These are phyloP conservation scores for Pogonomyrmex barbatus DNA, from an alignment of 1,140 invertebrate species.

Conservation along the genomic window DNA sequence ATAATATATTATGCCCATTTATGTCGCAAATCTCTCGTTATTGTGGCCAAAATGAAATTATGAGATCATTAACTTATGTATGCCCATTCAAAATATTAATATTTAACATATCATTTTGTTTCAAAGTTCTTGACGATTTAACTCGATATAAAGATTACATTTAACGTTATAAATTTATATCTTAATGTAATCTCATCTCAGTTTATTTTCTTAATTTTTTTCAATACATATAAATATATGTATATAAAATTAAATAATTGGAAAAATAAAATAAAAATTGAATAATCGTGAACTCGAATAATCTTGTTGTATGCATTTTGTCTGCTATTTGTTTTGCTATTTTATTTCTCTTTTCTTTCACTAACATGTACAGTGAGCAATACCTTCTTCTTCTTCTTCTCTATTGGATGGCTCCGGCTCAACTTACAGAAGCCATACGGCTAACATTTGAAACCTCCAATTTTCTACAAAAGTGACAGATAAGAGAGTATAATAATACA, in stretches of 20 bases:
- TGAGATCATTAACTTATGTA: not conserved
- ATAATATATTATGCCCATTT: not conserved
- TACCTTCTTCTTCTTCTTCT: too few species aligned
- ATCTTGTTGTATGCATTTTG: not conserved
- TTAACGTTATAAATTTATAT: not conserved
- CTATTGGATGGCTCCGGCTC: too few species aligned
- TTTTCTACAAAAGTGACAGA: too few species aligned
- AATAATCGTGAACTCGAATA: not conserved
- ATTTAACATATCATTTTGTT: constrained; percentile 4
- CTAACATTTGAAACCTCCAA: too few species aligned
- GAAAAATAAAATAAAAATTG: not conserved
- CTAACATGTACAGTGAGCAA: not conserved
- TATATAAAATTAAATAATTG: not conserved
- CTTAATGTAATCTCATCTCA: not conserved
- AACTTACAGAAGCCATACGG: too few species aligned
- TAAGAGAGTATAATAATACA: too few species aligned
- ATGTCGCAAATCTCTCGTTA: constrained; percentile 22
- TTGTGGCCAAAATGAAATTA: constrained; percentile 57
- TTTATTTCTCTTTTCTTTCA: not conserved
- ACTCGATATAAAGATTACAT: not conserved
- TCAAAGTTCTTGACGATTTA: constrained; percentile 9
- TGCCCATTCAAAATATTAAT: not conserved
- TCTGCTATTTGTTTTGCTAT: too few species aligned
- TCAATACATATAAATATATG: not conserved
- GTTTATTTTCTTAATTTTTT: not conserved